Evolutionary conservation across 2,888 invertebrate species (phyloP).

Genomic region (Bibio marci): DNA sequence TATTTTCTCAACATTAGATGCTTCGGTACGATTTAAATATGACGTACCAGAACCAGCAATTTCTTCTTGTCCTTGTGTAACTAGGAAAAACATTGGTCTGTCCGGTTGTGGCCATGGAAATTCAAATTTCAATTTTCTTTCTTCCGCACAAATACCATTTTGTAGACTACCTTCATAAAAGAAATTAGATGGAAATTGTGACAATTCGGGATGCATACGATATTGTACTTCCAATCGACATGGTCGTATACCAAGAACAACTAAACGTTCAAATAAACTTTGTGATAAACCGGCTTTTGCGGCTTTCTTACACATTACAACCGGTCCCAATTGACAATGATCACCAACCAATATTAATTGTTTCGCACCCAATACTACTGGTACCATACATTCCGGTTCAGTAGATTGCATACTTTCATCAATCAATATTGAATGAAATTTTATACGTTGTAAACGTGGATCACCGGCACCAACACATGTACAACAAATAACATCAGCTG

Average conservation of each 20-base stretch:
- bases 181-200: constrained; percentile 96
- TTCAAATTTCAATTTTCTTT: constrained; percentile 81
- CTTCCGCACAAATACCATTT: constrained; percentile 96
- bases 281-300: constrained; percentile 93
- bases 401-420: constrained; percentile 97
- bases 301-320: constrained; percentile 99
- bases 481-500: constrained; percentile 97
- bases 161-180: constrained; percentile 98
- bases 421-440: constrained; percentile 91
- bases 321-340: constrained; percentile 97
- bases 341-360: constrained; percentile 96
- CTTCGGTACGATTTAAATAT: constrained; percentile 95
- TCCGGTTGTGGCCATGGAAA: constrained; percentile 97
- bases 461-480: constrained; percentile 99
- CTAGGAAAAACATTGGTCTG: constrained; percentile 98
- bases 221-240: constrained; percentile 96
- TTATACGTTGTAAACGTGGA: constrained; percentile 76
- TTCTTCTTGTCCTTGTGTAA: constrained; percentile 96
- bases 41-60: constrained; percentile 98
- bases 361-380: constrained; percentile 91
- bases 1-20: constrained; percentile 95
- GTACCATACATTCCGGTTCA: constrained; percentile 97
- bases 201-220: constrained; percentile 96
- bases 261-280: constrained; percentile 90
- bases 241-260: constrained; percentile 91